Evolutionary conservation across 2,113 vertebrate species (phyloP).

Genomic region (Rhombomys opimus): DNA sequence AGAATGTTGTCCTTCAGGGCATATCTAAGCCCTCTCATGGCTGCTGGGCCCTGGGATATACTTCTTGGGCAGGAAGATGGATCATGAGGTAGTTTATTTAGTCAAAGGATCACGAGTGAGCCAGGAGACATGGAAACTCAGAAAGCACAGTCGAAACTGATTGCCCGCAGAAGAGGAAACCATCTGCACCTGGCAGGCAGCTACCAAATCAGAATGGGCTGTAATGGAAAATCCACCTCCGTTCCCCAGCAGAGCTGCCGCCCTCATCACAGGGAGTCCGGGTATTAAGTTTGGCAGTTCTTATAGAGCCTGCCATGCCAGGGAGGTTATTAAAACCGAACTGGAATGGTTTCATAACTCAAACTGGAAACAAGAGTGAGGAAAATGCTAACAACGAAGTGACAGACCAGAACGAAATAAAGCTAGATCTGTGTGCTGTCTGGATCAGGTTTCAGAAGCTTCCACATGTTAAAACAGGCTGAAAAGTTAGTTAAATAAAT

Average conservation of each 20-base stretch:
- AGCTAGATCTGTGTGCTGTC: slow-evolving; percentile 58
- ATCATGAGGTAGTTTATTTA: slow-evolving; percentile 63
- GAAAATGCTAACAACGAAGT: slow-evolving; percentile 78
- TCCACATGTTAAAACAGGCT: slow-evolving; percentile 77
- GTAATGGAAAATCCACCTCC: slow-evolving; percentile 77
- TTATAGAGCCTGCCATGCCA: slow-evolving; percentile 69
- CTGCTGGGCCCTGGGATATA: not conserved
- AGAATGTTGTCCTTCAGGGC: slow-evolving; percentile 2
- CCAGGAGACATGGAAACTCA: slow-evolving; percentile 68
- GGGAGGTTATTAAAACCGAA: slow-evolving; percentile 83
- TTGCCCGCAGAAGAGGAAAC: slow-evolving; percentile 60
- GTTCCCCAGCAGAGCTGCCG: slow-evolving; percentile 17
- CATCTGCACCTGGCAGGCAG: slow-evolving; percentile 76
- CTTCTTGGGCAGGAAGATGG: slow-evolving; percentile 31
- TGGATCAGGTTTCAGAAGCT: slow-evolving; percentile 71
- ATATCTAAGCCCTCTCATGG: not conserved
- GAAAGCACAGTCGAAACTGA: slow-evolving; percentile 69
- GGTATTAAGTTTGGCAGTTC: slow-evolving; percentile 78
- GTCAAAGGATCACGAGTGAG: slow-evolving; percentile 55
- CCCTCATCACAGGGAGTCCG: slow-evolving; percentile 69
- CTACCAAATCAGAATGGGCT: slow-evolving; percentile 65
- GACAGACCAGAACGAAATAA: slow-evolving; percentile 74
- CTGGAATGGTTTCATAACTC: slow-evolving; percentile 80
- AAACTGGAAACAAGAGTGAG: slow-evolving; percentile 81
- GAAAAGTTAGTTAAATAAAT: slow-evolving; percentile 77